These are phyloP conservation scores for Acanthurus leucopareius DNA, from an alignment of 2,797 vertebrate genomes.

Conservation along the genomic window DNA sequence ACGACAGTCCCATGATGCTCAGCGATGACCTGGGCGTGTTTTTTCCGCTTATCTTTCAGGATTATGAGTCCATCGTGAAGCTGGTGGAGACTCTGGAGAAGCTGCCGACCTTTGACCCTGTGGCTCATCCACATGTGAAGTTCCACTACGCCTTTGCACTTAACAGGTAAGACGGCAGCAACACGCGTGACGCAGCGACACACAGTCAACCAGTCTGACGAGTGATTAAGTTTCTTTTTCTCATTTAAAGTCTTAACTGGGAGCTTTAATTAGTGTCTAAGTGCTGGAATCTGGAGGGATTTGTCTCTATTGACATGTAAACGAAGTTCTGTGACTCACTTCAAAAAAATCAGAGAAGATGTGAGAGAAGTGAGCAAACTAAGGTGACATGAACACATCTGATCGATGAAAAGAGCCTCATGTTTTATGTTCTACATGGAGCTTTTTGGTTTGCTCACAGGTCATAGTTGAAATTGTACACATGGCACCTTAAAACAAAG, in stretches of 20 bases:
- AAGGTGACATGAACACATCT: no score
- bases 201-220: neutral
- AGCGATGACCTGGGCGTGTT: neutral
- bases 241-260: neutral
- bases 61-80: constrained; percentile 97
- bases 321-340: no score
- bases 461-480: no score
- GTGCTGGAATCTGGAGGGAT: no score
- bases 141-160: constrained; percentile 98
- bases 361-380: no score
- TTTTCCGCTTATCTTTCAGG: constrained; percentile 79
- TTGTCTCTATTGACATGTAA: no score
- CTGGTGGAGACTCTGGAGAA: constrained; percentile 97
- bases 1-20: constrained; percentile 11
- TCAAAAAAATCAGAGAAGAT: no score
- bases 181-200: no score
- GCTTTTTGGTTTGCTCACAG: no score
- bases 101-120: constrained; percentile 96
- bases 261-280: constrained; percentile 1
- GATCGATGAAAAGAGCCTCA: no score
- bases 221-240: neutral
- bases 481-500: no score
- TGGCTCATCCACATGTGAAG: constrained; percentile 95
- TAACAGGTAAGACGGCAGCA: constrained; percentile 89
- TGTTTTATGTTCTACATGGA: no score